These are phyloP conservation scores for Timema podura DNA, from an alignment of 2,888 invertebrate species.

Conservation along the genomic window DNA sequence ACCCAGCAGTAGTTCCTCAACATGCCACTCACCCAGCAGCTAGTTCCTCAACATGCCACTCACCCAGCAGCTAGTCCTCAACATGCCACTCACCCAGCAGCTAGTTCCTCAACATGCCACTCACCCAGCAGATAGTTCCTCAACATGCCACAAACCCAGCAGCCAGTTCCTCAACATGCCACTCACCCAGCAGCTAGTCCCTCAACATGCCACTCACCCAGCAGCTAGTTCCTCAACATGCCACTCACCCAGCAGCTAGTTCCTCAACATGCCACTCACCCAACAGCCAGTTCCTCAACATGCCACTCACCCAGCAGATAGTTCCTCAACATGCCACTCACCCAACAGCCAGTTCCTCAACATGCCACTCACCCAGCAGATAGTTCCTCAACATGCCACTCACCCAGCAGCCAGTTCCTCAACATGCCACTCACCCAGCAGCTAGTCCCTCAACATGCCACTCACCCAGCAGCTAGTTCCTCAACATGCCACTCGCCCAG, in stretches of 20 bases:
- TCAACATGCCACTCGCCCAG: conserved; percentile 47
- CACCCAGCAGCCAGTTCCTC: conserved; percentile 47
- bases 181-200: conserved; percentile 47
- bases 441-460: conserved; percentile 41
- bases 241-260: conserved; percentile 47
- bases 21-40: conserved; percentile 47
- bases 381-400: conserved; percentile 41
- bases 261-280: conserved; percentile 46
- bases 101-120: conserved; percentile 41
- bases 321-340: conserved; percentile 43
- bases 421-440: conserved; percentile 46
- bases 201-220: conserved; percentile 47
- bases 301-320: conserved; percentile 47
- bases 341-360: conserved; percentile 46
- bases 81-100: conserved; percentile 46
- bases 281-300: conserved; percentile 43
- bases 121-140: conserved; percentile 47
- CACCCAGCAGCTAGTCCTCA: conserved; percentile 48
- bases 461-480: conserved; percentile 47
- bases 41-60: conserved; percentile 41
- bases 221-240: conserved; percentile 43
- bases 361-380: conserved; percentile 47
- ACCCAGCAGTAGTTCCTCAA: too few species aligned
- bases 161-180: conserved; percentile 41
- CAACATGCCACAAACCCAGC: conserved; percentile 46